These are phyloP conservation scores for Coecobrya sp. DNA, from an alignment of 2,888 invertebrate species.

Conservation along the genomic window DNA sequence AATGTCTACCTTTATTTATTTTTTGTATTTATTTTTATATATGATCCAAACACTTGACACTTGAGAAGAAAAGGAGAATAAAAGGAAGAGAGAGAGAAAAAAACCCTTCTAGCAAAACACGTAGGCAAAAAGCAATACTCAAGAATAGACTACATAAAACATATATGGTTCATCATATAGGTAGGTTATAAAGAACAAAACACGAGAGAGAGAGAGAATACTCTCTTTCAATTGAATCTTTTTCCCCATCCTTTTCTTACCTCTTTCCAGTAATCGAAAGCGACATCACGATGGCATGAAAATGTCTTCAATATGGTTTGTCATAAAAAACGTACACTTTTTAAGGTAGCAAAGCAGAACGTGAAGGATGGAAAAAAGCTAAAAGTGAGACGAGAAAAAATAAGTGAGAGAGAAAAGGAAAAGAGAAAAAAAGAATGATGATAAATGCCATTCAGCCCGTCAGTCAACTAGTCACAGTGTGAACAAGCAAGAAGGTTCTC, in stretches of 20 bases:
- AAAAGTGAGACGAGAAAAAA: conserved; percentile 47
- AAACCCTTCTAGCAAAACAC: conserved; percentile 42
- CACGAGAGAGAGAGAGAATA: too few relatives aligned
- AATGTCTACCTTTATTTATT: conserved; percentile 54
- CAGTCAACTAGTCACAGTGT: conserved; percentile 79
- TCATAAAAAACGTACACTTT: conserved; percentile 68
- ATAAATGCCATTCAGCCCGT: conserved; percentile 80
- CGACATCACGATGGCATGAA: conserved; percentile 73
- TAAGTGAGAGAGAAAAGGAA: conserved; percentile 43
- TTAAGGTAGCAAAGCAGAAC: conserved; percentile 55
- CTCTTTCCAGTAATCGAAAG: conserved; percentile 65
- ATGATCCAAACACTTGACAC: conserved; percentile 72
- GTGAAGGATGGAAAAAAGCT: conserved; percentile 39
- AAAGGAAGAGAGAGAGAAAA: conserved; percentile 4
- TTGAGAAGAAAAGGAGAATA: conserved; percentile 52
- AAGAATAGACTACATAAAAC: not conserved
- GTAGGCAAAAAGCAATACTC: not conserved
- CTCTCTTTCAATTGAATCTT: conserved; percentile 56
- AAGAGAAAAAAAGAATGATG: conserved; percentile 74
- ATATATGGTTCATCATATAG: not conserved
- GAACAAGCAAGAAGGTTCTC: conserved; percentile 74
- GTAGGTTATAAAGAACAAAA: conserved; percentile 32
- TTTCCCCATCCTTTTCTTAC: conserved; percentile 28
- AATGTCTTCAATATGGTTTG: conserved; percentile 78
- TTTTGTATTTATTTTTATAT: conserved; percentile 28